phyloP scores from a whole-genome alignment of 2,888 invertebrate species.

The Megaustenia siamemsis region DNA sequence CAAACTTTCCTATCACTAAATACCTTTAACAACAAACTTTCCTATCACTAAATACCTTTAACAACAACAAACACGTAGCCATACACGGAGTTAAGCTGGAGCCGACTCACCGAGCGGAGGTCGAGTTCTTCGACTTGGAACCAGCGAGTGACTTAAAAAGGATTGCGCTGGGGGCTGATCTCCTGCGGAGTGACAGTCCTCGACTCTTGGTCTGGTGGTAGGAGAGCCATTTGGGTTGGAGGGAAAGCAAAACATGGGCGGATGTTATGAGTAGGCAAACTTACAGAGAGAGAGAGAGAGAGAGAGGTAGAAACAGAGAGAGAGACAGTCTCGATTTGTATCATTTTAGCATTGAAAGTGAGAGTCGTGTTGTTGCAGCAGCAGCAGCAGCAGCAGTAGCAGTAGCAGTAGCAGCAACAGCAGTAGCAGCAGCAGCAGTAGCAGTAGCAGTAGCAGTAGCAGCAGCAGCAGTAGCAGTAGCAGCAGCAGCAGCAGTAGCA shows the following conservation, averaged over 20 bases:
- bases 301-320: slow-evolving; percentile 24
- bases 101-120: slow-evolving; percentile 44
- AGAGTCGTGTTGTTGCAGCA: not conserved
- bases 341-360: not conserved
- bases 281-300: slow-evolving; percentile 17
- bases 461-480: slow-evolving; percentile 29
- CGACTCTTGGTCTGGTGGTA: not conserved
- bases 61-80: too few species aligned
- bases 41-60: too few species aligned
- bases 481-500: slow-evolving; percentile 32
- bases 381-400: not conserved
- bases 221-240: not conserved
- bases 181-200: slow-evolving; percentile 62
- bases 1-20: too few species aligned
- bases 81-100: too few species aligned
- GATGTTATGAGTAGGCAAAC: not conserved
- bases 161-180: slow-evolving; percentile 74
- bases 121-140: slow-evolving; percentile 27
- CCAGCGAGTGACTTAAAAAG: slow-evolving; percentile 48
- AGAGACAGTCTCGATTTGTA: slow-evolving; percentile 12
- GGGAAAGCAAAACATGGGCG: not conserved
- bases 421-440: slow-evolving; percentile 21
- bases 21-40: too few species aligned
- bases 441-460: slow-evolving; percentile 3
- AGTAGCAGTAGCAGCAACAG: slow-evolving; percentile 17